Base-by-base conservation (phyloP, 2,797 vertebrate species). In the Pyrocephalus nanus region DNA sequence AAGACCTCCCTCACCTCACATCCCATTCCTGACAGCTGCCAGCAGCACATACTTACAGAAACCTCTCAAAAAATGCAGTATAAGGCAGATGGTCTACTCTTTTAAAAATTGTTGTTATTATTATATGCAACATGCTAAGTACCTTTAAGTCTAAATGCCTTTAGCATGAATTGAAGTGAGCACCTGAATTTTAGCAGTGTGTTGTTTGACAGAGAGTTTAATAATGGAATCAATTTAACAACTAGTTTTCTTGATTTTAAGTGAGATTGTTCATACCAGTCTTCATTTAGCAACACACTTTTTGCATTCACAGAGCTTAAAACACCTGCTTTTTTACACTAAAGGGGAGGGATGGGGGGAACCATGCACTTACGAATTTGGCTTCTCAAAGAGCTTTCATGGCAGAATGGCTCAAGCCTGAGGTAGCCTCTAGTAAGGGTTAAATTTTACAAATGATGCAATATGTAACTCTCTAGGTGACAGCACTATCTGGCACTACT, bases 321-420 rank as follows among this genome's bases (percentile, higher is more conserved):
- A 76, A 55, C 22, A 48, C 6, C 12, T 47, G 38, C 8, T 87
- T 69, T 69, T 87, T 69, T 69, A 22, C 27, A 14, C 27, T n/a
- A 45, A 81, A 9, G 29, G 11, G 72, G 67, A 78, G 15, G 12
- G 32, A 34, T 13, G 29, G 26, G 55, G 19, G 29, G 32, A 93
- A 42, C 6, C 2, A 40, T 2, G 0, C 1, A 5, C n/a, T 65
- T 43, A 23, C 26, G 66, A 53, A 25, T 0, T 0, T 9, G 4
- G 16, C 18, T 88, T 19, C 47, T 88, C 48, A 29, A 1, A 30
- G 8, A 27, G n/a, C 4, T 76, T 74, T 80, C 43, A 34, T 6
- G 26, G 14, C n/a, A 72, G 55, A 85, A 75, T 20, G 22, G 15
- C 30, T 73, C 18, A 9, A 77, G 43, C 25, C 29, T 36, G 43